Base-by-base conservation (phyloP, 2,113 vertebrate genomes). In the Ceyx margarethae region DNA sequence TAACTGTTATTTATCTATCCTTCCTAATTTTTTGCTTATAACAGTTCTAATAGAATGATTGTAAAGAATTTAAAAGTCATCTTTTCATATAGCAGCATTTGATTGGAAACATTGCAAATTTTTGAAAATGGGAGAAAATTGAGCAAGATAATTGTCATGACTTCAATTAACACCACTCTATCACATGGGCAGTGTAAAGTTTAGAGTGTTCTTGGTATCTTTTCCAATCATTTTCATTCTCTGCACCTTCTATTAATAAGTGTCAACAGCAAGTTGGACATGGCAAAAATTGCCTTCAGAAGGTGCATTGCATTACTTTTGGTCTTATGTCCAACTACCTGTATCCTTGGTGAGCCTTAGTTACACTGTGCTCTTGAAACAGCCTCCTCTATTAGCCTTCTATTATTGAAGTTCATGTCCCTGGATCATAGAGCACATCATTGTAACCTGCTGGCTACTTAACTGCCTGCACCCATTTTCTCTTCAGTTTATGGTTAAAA, bases 1-100 rank as follows among this genome's bases (percentile, higher is more conserved):
- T 99, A 98, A 98, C 95, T 94, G 77, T 92, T 74, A 31, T 53
- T 85, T 74, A 60, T 84, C 18, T 74, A 60, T 84, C 18, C 35
- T 93, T 25, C 9, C 72, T 58, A 3, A 57, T 28, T 33, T 54
- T 61, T 84, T 79, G 6, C 33, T 81, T 90, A 16, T 19, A 71
- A 37, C 11, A 53, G 11, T 76, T 81, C 31, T 93, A 57, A 31
- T 43, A 51, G 17, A 66, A 68, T 65, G 23, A 56, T 42, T 78
- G 13, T 58, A 66, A 91, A 89, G 29, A 86, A 64, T 58, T 95
- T 66, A 82, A 89, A 94, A 85, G 37, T 22, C 5, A 11, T 62
- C 58, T 75, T 86, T 86, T 56, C 23, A 10, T 85, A 23, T 37
- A 35, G 15, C 28, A 73, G 3, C 13, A 18, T 67, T 81, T 91